phyloP scores from a whole-genome alignment of 2,888 invertebrate species.

The Nycteola revayana region DNA sequence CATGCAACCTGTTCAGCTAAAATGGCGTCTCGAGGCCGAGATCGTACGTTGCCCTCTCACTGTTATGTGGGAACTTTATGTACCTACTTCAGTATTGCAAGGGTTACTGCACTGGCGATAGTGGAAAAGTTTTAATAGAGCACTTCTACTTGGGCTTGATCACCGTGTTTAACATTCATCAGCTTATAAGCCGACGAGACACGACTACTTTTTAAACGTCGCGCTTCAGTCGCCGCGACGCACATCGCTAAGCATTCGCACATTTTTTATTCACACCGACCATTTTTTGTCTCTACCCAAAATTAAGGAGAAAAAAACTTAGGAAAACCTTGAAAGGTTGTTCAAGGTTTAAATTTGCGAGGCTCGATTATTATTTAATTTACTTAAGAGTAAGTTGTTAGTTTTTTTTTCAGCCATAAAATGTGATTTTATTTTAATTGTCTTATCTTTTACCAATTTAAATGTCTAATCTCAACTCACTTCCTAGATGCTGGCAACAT shows the following conservation, averaged over 20 bases:
- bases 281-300: too few relatives aligned
- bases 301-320: too few relatives aligned
- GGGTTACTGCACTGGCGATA: conserved; percentile 42
- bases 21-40: conserved; percentile 55
- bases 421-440: too few relatives aligned
- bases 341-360: too few relatives aligned
- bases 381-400: too few relatives aligned
- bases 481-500: too few relatives aligned
- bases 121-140: conserved; percentile 52
- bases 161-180: conserved; percentile 21
- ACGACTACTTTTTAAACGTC: not conserved
- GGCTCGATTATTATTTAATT: too few relatives aligned
- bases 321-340: conserved; percentile 8
- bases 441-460: too few relatives aligned
- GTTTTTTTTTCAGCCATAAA: too few relatives aligned
- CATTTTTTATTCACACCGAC: not conserved
- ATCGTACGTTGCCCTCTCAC: conserved; percentile 58
- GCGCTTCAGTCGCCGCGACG: not conserved
- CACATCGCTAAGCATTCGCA: not conserved
- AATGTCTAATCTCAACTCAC: too few relatives aligned
- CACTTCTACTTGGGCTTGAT: conserved; percentile 23
- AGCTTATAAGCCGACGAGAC: not conserved
- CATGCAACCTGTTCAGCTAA: conserved; percentile 46
- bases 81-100: conserved; percentile 34
- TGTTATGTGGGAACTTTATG: conserved; percentile 44